These are phyloP conservation scores for Montipora efflorescens DNA, from an alignment of 64 coral and sea anemone species.

Conservation along the genomic window DNA sequence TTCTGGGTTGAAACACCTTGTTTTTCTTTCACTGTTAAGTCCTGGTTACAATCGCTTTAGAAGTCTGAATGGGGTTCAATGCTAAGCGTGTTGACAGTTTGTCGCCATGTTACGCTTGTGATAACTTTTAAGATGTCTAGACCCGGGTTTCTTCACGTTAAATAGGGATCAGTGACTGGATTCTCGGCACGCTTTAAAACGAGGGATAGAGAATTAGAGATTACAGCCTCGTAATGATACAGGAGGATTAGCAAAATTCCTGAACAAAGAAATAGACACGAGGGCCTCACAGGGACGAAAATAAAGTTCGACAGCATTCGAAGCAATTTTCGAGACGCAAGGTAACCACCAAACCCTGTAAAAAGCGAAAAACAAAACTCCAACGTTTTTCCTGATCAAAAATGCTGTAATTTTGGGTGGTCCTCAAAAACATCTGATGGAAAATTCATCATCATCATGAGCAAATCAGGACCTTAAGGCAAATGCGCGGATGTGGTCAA, in stretches of 20 bases:
- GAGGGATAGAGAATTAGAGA: neutral
- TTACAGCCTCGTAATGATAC: neutral
- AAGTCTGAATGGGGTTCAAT: neutral
- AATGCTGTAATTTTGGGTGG: constrained; percentile 3
- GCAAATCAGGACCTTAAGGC: neutral
- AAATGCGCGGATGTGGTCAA: neutral
- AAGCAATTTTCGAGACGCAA: neutral
- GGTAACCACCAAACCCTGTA: neutral
- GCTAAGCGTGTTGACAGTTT: neutral
- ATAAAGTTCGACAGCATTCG: neutral
- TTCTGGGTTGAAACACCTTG: too few relatives aligned
- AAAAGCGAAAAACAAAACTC: neutral
- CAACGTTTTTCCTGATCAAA: neutral
- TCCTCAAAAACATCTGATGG: constrained; percentile 4
- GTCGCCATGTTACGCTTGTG: neutral
- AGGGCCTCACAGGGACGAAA: neutral
- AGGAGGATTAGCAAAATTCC: constrained; percentile 3
- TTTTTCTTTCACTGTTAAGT: neutral
- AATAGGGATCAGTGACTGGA: neutral
- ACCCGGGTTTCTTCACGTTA: neutral
- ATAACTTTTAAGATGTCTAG: neutral
- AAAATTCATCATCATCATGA: neutral
- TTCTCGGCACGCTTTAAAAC: neutral
- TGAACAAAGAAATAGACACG: neutral
- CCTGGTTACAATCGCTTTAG: neutral